These are phyloP conservation scores for Neoascia interrupta DNA, from an alignment of 2,888 invertebrate species.

Conservation along the genomic window DNA sequence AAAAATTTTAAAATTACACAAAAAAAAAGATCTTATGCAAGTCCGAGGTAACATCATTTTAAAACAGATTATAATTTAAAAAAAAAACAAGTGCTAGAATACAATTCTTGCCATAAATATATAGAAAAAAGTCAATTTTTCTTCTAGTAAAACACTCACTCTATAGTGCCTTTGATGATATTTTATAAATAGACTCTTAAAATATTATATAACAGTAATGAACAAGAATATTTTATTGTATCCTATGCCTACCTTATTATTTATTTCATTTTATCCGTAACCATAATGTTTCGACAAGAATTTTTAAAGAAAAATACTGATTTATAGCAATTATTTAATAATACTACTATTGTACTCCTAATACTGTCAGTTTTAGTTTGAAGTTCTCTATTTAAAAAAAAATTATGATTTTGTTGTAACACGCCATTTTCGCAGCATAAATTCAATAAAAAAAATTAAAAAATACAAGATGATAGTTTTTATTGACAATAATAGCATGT, in stretches of 20 bases:
- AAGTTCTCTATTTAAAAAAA: conserved; percentile 41
- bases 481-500: no score
- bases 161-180: conserved; percentile 65
- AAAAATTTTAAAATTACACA: conserved; percentile 41
- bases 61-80: conserved; percentile 3
- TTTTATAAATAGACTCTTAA: conserved; percentile 45
- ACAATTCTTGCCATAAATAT: conserved; percentile 57
- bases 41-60: no score
- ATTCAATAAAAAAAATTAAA: conserved; percentile 56
- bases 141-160: conserved; percentile 35
- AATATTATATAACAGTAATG: neutral
- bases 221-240: neutral
- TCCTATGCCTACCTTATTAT: neutral
- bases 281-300: neutral
- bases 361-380: conserved; percentile 45
- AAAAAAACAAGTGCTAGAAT: conserved; percentile 35
- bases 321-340: conserved; percentile 10
- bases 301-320: neutral
- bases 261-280: conserved; percentile 17
- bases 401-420: conserved; percentile 62
- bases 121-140: neutral
- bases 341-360: conserved; percentile 24
- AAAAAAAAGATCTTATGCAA: no score
- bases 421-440: conserved; percentile 66
- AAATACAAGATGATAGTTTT: no score